Conservation (phyloP, 2,113 vertebrate species). For the Syngnathoides biaculeatus region DNA sequence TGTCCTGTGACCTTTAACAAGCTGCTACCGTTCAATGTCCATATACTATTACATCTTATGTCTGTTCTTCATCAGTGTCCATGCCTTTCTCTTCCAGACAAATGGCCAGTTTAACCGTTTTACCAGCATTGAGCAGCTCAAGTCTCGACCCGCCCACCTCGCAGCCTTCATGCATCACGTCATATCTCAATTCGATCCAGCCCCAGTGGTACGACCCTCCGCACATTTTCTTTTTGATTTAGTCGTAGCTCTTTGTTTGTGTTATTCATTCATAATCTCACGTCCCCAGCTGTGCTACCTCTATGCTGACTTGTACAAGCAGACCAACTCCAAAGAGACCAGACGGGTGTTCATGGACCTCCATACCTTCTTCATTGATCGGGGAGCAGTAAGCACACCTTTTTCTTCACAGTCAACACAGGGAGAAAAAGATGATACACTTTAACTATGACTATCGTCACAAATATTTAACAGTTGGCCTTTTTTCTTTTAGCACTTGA, state of each 20-base stretch:
- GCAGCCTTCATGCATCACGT: slow-evolving; percentile 95
- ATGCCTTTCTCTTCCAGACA: slow-evolving; percentile 65
- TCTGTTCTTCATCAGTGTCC: slow-evolving; percentile 18
- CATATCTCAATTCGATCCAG: slow-evolving; percentile 95
- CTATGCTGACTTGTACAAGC: slow-evolving; percentile 91
- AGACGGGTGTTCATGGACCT: slow-evolving; percentile 90
- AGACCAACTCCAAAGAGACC: slow-evolving; percentile 97
- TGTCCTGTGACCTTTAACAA: too few species aligned
- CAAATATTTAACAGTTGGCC: not conserved
- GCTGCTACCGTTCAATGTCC: not conserved
- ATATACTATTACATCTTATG: slow-evolving; percentile 1
- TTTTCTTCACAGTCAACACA: not conserved
- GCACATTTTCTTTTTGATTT: not conserved
- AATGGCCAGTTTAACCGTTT: slow-evolving; percentile 95
- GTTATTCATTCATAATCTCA: not conserved
- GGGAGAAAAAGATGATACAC: not conserved
- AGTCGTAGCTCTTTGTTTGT: not conserved
- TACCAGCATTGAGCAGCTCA: slow-evolving; percentile 91
- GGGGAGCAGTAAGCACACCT: slow-evolving; percentile 80
- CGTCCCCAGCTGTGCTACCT: slow-evolving; percentile 89
- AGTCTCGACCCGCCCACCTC: slow-evolving; percentile 92
- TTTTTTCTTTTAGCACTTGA: slow-evolving; percentile 80
- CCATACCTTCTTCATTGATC: slow-evolving; percentile 88
- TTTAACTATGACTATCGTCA: not conserved
- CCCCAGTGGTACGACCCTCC: slow-evolving; percentile 80